Conservation (phyloP, 2,797 vertebrate genomes). For the Schizopygopsis pylzovi region DNA sequence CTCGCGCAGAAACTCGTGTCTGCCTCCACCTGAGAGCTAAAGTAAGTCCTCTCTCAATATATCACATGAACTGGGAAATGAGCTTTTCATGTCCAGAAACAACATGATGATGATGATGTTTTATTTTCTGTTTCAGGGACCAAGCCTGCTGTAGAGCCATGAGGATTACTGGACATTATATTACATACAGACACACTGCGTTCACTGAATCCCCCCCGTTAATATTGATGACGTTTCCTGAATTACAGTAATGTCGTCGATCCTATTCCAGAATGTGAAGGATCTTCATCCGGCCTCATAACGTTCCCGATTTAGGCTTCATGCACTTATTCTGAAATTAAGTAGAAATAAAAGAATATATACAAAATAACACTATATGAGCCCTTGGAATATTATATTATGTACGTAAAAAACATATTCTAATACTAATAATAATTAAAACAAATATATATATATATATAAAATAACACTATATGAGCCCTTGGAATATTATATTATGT, state of each 20-base stretch:
- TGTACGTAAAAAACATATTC: neutral
- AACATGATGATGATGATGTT: neutral
- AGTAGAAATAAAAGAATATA: neutral
- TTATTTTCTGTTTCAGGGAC: slow-evolving; percentile 67
- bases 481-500: no score
- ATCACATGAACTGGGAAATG: neutral
- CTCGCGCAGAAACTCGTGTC: slow-evolving; percentile 76
- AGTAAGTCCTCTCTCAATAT: slow-evolving; percentile 74
- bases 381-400: neutral
- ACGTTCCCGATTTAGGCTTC: neutral
- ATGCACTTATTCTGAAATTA: neutral
- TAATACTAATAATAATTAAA: no score
- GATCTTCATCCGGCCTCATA: neutral
- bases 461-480: no score
- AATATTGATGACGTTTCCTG: neutral
- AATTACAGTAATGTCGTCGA: neutral
- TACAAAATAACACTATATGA: neutral
- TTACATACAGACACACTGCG: slow-evolving; percentile 13
- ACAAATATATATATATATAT: no score
- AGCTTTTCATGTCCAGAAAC: neutral
- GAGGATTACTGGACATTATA: slow-evolving; percentile 43
- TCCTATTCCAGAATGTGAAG: neutral
- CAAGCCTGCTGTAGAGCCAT: slow-evolving; percentile 73
- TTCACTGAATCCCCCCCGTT: neutral
- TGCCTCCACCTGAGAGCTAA: slow-evolving; percentile 77